A percentile compares a stretch with the other conserved stretches of the same genome.
These are phyloP conservation scores for Chloroceryle inda DNA, from an alignment of 2,797 vertebrate species.

Conservation along the genomic window DNA sequence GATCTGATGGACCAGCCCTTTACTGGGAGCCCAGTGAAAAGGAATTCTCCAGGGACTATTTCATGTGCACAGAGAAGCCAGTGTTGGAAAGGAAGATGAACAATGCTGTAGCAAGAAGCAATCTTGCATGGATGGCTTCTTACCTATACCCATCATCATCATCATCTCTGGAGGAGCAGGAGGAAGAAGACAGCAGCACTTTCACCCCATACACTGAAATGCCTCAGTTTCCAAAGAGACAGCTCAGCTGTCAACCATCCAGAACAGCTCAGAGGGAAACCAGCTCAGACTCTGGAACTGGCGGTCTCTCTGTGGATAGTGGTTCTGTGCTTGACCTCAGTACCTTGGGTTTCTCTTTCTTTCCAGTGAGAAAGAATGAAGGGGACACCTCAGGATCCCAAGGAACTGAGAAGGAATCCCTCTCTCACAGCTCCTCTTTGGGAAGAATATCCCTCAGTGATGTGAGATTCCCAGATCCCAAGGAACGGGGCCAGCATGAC, in stretches of 20 bases:
- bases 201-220: slow-evolving; percentile 26
- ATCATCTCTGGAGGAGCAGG: background rate
- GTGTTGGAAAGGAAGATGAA: background rate
- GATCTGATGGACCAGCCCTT: background rate
- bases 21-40: background rate
- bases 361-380: background rate
- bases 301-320: background rate
- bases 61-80: slow-evolving; percentile 4
- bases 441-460: background rate
- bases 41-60: background rate
- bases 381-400: background rate
- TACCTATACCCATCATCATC: background rate
- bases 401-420: background rate
- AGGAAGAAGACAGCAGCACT: background rate
- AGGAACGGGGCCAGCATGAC: background rate
- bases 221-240: background rate
- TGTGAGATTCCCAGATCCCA: background rate
- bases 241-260: background rate
- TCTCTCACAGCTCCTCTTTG: background rate
- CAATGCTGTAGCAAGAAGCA: background rate
- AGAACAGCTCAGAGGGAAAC: background rate
- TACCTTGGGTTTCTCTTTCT: background rate
- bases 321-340: background rate
- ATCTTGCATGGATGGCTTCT: background rate
- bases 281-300: background rate